Base-by-base conservation (phyloP, 2,797 vertebrate genomes). In the Sebastolobus alascanus region DNA sequence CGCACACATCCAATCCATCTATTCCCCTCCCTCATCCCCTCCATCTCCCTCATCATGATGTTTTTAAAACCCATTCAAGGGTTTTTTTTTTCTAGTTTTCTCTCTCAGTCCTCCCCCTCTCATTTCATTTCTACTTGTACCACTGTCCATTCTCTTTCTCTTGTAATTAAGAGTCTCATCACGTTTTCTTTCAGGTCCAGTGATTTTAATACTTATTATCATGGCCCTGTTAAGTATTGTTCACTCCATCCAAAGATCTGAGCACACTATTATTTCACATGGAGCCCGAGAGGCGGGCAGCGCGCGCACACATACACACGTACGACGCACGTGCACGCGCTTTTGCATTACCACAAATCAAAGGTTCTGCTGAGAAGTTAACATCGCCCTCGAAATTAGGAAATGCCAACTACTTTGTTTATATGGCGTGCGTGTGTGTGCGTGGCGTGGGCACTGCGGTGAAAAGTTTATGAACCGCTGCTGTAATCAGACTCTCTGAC, bases 191-290 rank as follows among this genome's bases (percentile, higher is more conserved):
- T 95, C 94, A 90, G 95, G 93, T 95, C 91, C 80, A 92, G 79
- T 89, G 89, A 90, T 84, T 96, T 96, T 95, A 95, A 94, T 94
- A 94, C 91, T 95, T 90, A 94, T 94, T 94, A 95, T 95, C 92
- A 93, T 92, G 93, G 90, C 83, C 85, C 93, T 94, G 95, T 95
- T 96, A 95, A 93, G 90, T 93, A 94, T 92, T 94, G 92, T 93
- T 94, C 93, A 85, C 88, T 93, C 87, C 84, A 85, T 90, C 87
- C 91, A 92, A 88, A 90, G 75, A 94, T 90, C 90, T 93, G 83
- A 92, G 89, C 84, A 76, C 83, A 85, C 83, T 88, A 90, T 95
- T 93, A 94, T 91, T 92, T 90, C 88, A 92, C 69, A 82, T 33
- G 50, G 79, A 78, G 69, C 81, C 64, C n/a, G 8, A 84, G 77